phyloP scores from a whole-genome alignment of 2,888 invertebrate species.

The Drosophila buzzatii region DNA sequence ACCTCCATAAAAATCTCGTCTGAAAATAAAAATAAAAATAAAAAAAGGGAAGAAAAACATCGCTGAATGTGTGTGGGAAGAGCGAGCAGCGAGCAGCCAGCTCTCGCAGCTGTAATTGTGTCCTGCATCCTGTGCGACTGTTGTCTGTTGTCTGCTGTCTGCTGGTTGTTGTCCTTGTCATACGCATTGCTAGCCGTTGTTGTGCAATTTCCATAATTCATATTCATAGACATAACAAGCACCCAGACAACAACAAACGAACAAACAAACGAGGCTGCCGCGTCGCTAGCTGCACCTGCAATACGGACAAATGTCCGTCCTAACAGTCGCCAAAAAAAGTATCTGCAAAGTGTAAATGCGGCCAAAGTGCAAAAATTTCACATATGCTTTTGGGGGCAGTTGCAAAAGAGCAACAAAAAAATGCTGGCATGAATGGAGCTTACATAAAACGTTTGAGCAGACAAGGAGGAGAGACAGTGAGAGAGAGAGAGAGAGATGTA shows the following conservation, averaged over 20 bases:
- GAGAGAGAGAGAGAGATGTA: background rate
- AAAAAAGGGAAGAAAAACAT: constrained; percentile 21
- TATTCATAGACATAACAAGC: constrained; percentile 76
- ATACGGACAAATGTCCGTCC: constrained; percentile 78
- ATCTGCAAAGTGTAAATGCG: constrained; percentile 67
- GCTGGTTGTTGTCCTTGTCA: constrained; percentile 42
- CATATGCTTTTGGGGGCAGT: constrained; percentile 62
- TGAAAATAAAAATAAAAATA: constrained; percentile 1
- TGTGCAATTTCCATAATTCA: constrained; percentile 82
- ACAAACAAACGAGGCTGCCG: constrained; percentile 55
- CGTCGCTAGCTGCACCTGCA: constrained; percentile 77
- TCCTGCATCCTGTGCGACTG: constrained; percentile 41
- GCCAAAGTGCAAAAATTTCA: constrained; percentile 65
- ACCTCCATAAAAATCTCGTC: constrained; percentile 47
- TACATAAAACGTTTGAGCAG: constrained; percentile 23
- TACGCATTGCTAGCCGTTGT: constrained; percentile 45
- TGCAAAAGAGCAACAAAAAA: constrained; percentile 5
- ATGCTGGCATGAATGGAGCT: constrained; percentile 12
- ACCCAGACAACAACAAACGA: constrained; percentile 48
- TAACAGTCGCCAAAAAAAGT: constrained; percentile 38
- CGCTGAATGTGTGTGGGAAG: constrained; percentile 18
- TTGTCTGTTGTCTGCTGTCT: constrained; percentile 18
- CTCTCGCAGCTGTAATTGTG: constrained; percentile 29
- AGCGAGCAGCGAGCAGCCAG: constrained; percentile 8
- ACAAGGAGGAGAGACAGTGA: constrained; percentile 5